Evolutionary conservation across 2,888 invertebrate species (phyloP), one percentile per base, ranked within the genome.

Genomic region (Pristionchus japonicus): DNA sequence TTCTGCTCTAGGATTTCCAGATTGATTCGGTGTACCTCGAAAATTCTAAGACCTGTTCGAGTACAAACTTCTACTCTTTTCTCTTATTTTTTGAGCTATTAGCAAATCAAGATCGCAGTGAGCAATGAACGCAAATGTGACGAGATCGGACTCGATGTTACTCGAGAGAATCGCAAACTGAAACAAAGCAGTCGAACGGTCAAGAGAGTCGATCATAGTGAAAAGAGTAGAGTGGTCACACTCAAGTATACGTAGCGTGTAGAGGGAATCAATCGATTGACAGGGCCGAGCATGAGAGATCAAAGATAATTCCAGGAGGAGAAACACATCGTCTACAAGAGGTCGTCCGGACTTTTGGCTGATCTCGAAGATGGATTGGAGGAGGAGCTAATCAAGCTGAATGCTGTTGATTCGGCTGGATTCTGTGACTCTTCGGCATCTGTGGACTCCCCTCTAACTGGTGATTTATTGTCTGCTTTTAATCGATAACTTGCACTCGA

Each of bases 351-450:
- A 27, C 89, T 94, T 9, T 83, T 93, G 27, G 90, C 91, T 23
- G 89, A 89, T 43, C 57, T 91, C 34, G 91, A 92, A 70, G 88
- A 90, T 31, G 89, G 89, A 20, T 89, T 92, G 13, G 88, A 92
- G 64, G 92, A 92, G 80, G 91, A 91, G 82, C 89, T 92, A 20
- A 88, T 89, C 15, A 85, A 89, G 67, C 88, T 92, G 47, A 90
- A 91, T 84, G 91, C 92, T 57, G 89, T 88, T 13, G 89, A 90
- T 64, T 49, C 70, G 17, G 93, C 90, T 40, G 93, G 92, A 13
- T 94, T 94, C 87, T 94, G 94, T 89, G 94, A 94, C 88, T 93
- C 93, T 31, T 93, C 92, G 90, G 93, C 93, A 88, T 91, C 91
- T 37, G 67, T 92, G 6, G 93, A 93, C 89, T 92, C 90, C 43